A percentile compares a stretch with the other conserved stretches of the same genome.
phyloP scores from a whole-genome alignment of 2,888 invertebrate species.

The Crossocerus cetratus region DNA sequence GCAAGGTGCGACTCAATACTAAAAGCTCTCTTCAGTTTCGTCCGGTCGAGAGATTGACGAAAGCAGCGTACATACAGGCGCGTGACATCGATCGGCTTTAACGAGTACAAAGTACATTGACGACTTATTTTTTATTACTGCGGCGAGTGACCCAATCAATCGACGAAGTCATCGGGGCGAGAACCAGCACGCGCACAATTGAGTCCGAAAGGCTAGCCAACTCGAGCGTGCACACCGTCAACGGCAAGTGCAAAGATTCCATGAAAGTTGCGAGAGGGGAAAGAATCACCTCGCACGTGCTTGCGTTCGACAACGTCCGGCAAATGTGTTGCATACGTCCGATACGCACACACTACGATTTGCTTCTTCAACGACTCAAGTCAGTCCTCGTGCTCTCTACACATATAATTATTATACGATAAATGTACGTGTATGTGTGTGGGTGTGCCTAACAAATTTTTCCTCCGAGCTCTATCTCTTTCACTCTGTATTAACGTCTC shows the following conservation, averaged over 20 bases:
- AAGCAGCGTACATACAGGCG: slow-evolving; percentile 17
- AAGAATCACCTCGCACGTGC: slow-evolving; percentile 9
- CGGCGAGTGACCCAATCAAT: slow-evolving; percentile 33
- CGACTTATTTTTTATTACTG: slow-evolving; percentile 50
- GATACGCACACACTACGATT: slow-evolving; percentile 41
- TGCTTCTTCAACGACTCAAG: slow-evolving; percentile 53
- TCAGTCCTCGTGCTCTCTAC: slow-evolving; percentile 53
- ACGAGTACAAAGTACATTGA: slow-evolving; percentile 48
- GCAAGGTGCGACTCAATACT: slow-evolving; percentile 32
- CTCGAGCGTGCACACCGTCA: neutral
- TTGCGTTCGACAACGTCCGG: slow-evolving; percentile 26
- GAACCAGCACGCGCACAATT: neutral
- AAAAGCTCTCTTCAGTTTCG: slow-evolving; percentile 11
- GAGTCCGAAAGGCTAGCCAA: neutral
- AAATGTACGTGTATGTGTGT: slow-evolving; percentile 62
- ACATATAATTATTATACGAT: slow-evolving; percentile 53
- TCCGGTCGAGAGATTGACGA: slow-evolving; percentile 4
- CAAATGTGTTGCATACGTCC: slow-evolving; percentile 36
- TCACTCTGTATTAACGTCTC: slow-evolving; percentile 54
- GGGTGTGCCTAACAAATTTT: slow-evolving; percentile 61
- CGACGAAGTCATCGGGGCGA: neutral
- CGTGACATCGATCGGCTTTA: slow-evolving; percentile 40
- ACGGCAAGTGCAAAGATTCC: too few species aligned
- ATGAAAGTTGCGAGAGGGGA: too few species aligned
- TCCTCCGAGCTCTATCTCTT: slow-evolving; percentile 54